Base-by-base conservation (phyloP, 2,888 invertebrate genomes). In the Yponomeuta malinellus region DNA sequence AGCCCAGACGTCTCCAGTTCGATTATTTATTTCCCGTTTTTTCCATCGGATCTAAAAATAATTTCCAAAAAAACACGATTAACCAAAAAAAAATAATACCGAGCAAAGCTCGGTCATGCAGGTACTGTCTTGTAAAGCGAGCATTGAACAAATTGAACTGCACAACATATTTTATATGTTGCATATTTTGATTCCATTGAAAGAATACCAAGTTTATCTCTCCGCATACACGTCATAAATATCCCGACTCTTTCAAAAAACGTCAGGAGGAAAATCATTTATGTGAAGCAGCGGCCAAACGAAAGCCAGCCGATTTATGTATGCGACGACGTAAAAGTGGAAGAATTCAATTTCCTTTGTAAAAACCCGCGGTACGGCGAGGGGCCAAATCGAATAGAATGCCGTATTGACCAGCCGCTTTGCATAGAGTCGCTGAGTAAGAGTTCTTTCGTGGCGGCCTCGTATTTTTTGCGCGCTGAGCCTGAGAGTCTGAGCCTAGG, bases 321-420 rank as follows among this genome's bases (percentile, higher is more conserved):
- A 68, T 68, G 75, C 78, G 78, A 75, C 77, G 74, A 78, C 78
- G 52, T 59, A 59, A 59, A 59, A 59, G 52, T 59, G 52, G 52
- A 79, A 77, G 81, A 83, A 86, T 85, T 82, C 87, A 87, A 87
- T 87, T 87, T 87, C 85, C 86, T 81, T 71, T 73, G 79, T 79
- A 86, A 87, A 85, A 86, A 82, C 80, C 75, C 77, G 72, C 76
- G 77, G 80, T 79, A 79, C 76, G 74, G 75, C 75, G 75, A 71
- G 71, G 74, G 76, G 72, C 73, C 75, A 77, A 81, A 81, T 80
- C 76, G 77, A 81, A 81, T 81, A 80, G 78, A 74, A 78, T 31
- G 75, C 75, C 76, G 76, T 79, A 79, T 81, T 80, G 83, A 78
- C 79, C 81, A 77, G 77, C 73, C 77, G 78, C 73, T 82, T 82